Evolutionary conservation across 2,113 vertebrate genomes (phyloP).

Genomic region (Mola mola): DNA sequence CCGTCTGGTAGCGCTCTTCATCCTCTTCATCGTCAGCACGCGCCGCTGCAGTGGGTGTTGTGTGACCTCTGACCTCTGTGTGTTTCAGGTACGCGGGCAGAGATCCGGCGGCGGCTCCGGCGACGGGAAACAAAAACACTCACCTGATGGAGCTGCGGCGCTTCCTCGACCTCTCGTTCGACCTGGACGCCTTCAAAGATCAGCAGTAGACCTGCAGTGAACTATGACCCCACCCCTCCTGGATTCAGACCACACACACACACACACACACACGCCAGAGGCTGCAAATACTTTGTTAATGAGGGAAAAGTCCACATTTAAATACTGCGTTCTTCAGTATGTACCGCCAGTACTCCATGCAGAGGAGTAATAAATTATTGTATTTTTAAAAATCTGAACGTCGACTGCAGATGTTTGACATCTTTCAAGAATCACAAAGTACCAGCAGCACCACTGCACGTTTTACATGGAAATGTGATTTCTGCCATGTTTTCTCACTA

Average conservation of each 20-base stretch:
- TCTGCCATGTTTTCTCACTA: too few relatives aligned
- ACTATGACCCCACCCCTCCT: constrained; percentile 14
- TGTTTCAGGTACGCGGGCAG: constrained; percentile 90
- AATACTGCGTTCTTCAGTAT: too few relatives aligned
- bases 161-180: constrained; percentile 90
- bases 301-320: too few relatives aligned
- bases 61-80: constrained; percentile 12
- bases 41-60: neutral
- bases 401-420: too few relatives aligned
- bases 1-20: constrained; percentile 85
- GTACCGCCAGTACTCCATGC: too few relatives aligned
- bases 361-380: too few relatives aligned
- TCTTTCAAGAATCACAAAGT: too few relatives aligned
- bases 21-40: neutral
- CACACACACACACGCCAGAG: neutral
- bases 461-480: too few relatives aligned
- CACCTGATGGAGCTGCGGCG: constrained; percentile 91
- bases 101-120: constrained; percentile 90
- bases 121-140: constrained; percentile 96
- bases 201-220: constrained; percentile 77
- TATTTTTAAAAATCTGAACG: too few relatives aligned
- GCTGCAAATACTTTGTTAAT: too few relatives aligned
- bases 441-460: too few relatives aligned
- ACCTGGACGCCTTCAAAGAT: constrained; percentile 88
- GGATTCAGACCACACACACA: constrained; percentile 23